A percentile compares a stretch with the other conserved stretches of the same genome.
phyloP scores from a whole-genome alignment of 92 coral and sea anemone genomes.

The Bergia sp. region DNA sequence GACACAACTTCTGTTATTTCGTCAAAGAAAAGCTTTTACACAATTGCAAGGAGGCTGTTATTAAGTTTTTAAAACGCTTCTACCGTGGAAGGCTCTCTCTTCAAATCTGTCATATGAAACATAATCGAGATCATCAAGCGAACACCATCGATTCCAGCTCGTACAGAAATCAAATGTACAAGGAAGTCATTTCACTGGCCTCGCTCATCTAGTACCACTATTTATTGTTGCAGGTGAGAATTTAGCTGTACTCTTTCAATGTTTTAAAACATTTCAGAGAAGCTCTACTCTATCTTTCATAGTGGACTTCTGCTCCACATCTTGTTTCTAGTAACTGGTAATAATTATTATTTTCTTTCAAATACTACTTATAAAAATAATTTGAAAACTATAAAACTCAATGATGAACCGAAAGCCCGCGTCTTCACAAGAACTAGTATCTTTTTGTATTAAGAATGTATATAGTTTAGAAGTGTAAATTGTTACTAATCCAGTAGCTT shows the following conservation, averaged over 20 bases:
- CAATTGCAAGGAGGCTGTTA: background rate
- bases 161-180: background rate
- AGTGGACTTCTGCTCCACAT: background rate
- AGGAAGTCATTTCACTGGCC: background rate
- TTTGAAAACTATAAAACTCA: too few species aligned
- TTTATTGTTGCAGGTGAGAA: slow-evolving; percentile 1
- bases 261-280: too few species aligned
- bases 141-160: background rate
- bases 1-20: slow-evolving; percentile 2
- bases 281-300: background rate
- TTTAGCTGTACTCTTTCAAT: background rate
- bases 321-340: background rate
- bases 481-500: too few species aligned
- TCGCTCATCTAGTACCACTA: background rate
- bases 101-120: background rate
- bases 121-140: background rate
- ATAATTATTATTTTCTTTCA: too few species aligned
- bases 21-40: slow-evolving; percentile 11
- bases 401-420: background rate
- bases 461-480: too few species aligned
- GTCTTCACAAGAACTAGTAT: background rate
- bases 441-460: too few species aligned
- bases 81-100: background rate
- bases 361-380: too few species aligned
- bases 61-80: background rate